Evolutionary conservation across 2,797 vertebrate species (phyloP).

Genomic region (Neomorphus geoffroyi): DNA sequence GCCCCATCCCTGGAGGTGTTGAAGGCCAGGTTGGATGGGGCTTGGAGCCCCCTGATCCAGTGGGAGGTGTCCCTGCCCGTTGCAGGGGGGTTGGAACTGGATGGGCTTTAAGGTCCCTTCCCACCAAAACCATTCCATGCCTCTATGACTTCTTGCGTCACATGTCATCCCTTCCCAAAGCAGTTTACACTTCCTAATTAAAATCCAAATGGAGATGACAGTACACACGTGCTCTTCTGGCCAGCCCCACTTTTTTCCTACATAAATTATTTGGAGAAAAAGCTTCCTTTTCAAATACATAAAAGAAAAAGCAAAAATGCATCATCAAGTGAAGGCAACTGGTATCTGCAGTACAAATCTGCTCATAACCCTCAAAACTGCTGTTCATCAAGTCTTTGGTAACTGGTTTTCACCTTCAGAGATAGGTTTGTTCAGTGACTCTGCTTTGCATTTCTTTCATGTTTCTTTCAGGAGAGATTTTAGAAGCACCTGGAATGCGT

Average conservation of each 20-base stretch:
- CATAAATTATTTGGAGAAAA: background rate
- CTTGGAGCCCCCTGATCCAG: too few species aligned
- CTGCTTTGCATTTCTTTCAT: conserved; percentile 52
- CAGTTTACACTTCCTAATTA: background rate
- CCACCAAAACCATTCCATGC: too few species aligned
- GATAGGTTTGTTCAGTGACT: background rate
- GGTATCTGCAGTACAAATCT: background rate
- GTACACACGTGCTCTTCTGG: background rate
- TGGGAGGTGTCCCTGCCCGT: too few species aligned
- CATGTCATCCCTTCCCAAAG: background rate
- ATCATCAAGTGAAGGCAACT: background rate
- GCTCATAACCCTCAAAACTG: background rate
- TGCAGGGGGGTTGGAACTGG: too few species aligned
- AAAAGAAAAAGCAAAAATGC: background rate
- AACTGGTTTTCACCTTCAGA: conserved; percentile 37
- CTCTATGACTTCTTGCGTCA: background rate
- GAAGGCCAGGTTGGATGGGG: too few species aligned
- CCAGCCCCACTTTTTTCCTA: background rate
- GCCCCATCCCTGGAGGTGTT: too few species aligned
- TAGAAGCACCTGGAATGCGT: conserved; percentile 26
- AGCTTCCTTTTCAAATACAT: background rate
- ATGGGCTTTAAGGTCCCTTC: too few species aligned
- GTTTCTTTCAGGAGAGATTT: conserved; percentile 10
- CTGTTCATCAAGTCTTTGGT: background rate
- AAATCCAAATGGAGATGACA: background rate